Base-by-base conservation (phyloP, 2,797 vertebrate species). In the Todus mexicanus region DNA sequence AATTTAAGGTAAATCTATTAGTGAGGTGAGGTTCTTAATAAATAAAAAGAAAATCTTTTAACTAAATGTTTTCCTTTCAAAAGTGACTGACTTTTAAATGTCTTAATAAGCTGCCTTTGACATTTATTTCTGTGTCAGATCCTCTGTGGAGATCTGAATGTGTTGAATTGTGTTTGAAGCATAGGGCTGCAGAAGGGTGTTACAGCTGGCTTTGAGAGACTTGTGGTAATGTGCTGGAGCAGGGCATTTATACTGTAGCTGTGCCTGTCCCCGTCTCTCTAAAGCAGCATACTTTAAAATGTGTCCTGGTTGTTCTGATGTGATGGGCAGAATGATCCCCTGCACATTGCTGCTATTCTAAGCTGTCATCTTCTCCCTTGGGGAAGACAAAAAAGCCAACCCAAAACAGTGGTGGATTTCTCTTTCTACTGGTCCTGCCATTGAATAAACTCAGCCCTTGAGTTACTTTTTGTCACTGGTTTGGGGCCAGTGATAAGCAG, bases 401-500 rank as follows among this genome's bases (percentile, higher is more conserved):
- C 15, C 31, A 14, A 53, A 64, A 6, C 13, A 37, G 27, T 6
- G 8, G 15, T 53, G 47, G 37, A 38, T 69, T 74, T 95, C 22
- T 63, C 31, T 78, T 61, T 45, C 15, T 10, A 9, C 4, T 59
- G 4, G 40, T 69, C 45, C 50, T 87, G 40, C 51, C 3, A 2
- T 19, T 90, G 59, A 43, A 33, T 79, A 54, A 63, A 12, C 33
- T 79, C 14, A 19, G 35, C 31, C 79, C 57, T 92, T 6, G 4
- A 15, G 40, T 84, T 84, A 10, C 31, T 43, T 93, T n/a, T 87
- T 85, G 91, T 45, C 76, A 31, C 17, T 16, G 48, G 26, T 76
- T 66, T 0, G 10, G 51, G 17, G 19, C 51, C 0, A 1, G 60
- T 68, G 75, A 29, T 89, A 21, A 82, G 60, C 0, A 0, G 22